Conservation (phyloP, 2,113 vertebrate species). For the Cololabis saira region DNA sequence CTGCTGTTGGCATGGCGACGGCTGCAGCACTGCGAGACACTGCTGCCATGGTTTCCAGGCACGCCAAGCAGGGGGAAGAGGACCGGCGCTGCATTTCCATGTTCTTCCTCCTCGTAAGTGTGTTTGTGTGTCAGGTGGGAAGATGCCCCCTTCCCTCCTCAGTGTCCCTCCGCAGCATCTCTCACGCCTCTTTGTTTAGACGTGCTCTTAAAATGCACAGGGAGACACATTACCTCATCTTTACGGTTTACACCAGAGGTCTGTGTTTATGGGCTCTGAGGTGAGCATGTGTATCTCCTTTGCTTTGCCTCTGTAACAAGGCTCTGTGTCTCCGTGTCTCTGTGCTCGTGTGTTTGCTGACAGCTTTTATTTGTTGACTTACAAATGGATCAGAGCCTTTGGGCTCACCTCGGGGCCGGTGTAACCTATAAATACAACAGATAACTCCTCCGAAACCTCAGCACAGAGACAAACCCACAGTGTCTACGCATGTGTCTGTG, state of each 20-base stretch:
- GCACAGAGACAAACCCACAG: no score
- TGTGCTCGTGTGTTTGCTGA: slow-evolving; percentile 7
- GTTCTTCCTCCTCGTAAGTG: slow-evolving; percentile 6
- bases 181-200: slow-evolving; percentile 44
- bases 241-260: not conserved
- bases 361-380: slow-evolving; percentile 18
- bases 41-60: slow-evolving; percentile 81
- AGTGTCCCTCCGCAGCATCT: slow-evolving; percentile 13
- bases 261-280: slow-evolving; percentile 3
- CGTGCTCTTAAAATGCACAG: slow-evolving; percentile 12
- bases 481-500: no score
- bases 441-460: no score
- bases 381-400: slow-evolving; percentile 2
- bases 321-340: not conserved
- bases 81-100: slow-evolving; percentile 62
- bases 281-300: not conserved
- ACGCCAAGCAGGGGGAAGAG: slow-evolving; percentile 70
- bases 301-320: no score
- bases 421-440: slow-evolving; percentile 25
- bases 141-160: not conserved
- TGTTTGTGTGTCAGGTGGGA: not conserved
- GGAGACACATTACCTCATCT: slow-evolving; percentile 3
- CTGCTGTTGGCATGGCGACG: slow-evolving; percentile 81
- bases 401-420: slow-evolving; percentile 3
- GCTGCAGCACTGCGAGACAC: slow-evolving; percentile 72